phyloP scores from a whole-genome alignment of 2,797 vertebrate species.

The Microchirus variegatus region DNA sequence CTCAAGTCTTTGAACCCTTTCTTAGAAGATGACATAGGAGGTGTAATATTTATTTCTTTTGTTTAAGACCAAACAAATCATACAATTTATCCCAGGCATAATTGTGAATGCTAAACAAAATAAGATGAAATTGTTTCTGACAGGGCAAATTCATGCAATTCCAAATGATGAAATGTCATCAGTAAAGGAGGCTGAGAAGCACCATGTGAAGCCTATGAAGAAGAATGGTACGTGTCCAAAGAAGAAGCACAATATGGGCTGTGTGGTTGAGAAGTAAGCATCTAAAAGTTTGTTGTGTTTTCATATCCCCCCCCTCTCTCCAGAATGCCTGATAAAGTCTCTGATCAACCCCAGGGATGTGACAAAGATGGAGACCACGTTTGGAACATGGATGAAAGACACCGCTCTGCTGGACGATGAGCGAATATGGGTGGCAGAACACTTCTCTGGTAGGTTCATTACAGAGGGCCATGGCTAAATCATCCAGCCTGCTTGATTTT shows the following conservation, averaged over 20 bases:
- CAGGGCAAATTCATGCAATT: constrained; percentile 72
- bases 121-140: neutral
- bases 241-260: too few relatives aligned
- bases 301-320: constrained; percentile 27
- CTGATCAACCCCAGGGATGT: constrained; percentile 87
- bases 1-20: too few relatives aligned
- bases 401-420: constrained; percentile 82
- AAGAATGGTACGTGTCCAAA: constrained; percentile 78
- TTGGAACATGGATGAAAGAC: constrained; percentile 94
- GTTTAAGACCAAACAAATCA: too few relatives aligned
- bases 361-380: constrained; percentile 85
- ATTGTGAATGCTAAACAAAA: neutral
- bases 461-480: neutral
- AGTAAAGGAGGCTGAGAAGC: constrained; percentile 76
- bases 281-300: neutral
- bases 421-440: constrained; percentile 92
- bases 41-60: too few relatives aligned
- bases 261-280: neutral
- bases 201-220: constrained; percentile 50
- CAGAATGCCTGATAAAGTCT: constrained; percentile 87
- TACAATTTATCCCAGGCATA: too few relatives aligned
- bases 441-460: constrained; percentile 88
- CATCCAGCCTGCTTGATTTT: neutral
- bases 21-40: too few relatives aligned
- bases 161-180: constrained; percentile 87